Conservation (phyloP, 2,113 vertebrate species). For the Leucopsar rothschildi region DNA sequence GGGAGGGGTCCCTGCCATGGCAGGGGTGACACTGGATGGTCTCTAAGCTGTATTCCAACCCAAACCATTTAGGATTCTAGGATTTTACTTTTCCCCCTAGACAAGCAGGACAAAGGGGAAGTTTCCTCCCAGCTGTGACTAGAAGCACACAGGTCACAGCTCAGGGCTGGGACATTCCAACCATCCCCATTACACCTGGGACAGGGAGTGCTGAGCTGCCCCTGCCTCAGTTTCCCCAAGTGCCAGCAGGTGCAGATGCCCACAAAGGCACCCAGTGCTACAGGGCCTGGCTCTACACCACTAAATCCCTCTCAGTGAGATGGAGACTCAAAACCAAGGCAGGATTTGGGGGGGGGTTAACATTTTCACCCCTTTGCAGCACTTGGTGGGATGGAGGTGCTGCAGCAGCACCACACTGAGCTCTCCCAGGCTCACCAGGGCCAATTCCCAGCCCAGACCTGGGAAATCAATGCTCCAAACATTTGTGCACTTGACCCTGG, state of each 20-base stretch:
- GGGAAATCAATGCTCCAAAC: background rate
- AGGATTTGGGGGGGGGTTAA: background rate
- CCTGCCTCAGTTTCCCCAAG: background rate
- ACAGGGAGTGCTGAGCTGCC: background rate
- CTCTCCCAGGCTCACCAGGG: background rate
- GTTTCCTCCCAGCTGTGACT: background rate
- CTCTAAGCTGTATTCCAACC: background rate
- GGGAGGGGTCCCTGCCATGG: background rate
- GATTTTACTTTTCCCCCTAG: background rate
- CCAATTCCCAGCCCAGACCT: background rate
- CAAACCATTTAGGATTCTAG: background rate
- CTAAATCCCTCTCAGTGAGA: background rate
- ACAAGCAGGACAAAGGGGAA: background rate
- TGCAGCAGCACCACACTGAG: background rate
- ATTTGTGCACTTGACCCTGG: background rate
- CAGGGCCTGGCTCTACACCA: background rate
- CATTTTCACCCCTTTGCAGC: background rate
- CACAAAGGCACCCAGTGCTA: background rate
- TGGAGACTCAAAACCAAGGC: background rate
- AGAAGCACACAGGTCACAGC: background rate
- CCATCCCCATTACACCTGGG: accelerated
- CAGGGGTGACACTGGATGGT: accelerated
- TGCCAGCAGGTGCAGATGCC: background rate
- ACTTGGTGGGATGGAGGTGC: background rate
- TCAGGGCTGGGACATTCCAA: accelerated